These are phyloP conservation scores for Herminia tarsipennalis DNA, from an alignment of 2,888 invertebrate genomes.

Conservation along the genomic window DNA sequence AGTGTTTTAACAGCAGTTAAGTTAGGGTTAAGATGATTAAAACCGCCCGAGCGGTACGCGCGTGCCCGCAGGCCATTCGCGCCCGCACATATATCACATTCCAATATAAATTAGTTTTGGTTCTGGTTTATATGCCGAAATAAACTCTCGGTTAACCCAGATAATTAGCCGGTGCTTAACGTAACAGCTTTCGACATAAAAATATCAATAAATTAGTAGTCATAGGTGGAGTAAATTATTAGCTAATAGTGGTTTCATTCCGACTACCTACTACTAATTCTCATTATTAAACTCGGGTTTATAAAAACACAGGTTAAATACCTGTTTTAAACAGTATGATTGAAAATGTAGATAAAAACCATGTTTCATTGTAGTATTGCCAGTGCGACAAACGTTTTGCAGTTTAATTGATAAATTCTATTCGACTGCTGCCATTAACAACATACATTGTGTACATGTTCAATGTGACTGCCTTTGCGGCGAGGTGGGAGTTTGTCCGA, in stretches of 20 bases:
- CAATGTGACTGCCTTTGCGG: too few species aligned
- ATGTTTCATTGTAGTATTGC: constrained; percentile 19
- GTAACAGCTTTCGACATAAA: constrained; percentile 47
- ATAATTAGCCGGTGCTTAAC: constrained; percentile 64
- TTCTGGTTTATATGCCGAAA: constrained; percentile 75
- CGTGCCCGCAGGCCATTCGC: constrained; percentile 69
- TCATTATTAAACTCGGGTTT: neutral
- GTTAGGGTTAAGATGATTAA: constrained; percentile 76
- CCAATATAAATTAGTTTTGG: constrained; percentile 84
- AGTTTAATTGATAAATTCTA: constrained; percentile 17
- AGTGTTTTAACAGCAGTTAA: constrained; percentile 72
- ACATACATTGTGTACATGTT: too few species aligned
- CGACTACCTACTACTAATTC: neutral
- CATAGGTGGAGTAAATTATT: constrained; percentile 23
- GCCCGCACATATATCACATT: constrained; percentile 81
- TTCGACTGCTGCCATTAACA: neutral
- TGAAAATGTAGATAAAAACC: neutral
- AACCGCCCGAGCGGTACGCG: constrained; percentile 56
- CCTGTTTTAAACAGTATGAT: too few species aligned
- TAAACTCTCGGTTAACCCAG: constrained; percentile 61
- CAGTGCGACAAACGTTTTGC: constrained; percentile 13
- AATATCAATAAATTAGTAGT: constrained; percentile 40
- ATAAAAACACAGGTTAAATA: neutral
- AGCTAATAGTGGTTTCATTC: constrained; percentile 8
- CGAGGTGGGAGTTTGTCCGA: too few species aligned